These are phyloP conservation scores for Arothron firmamentum DNA, from an alignment of 2,113 vertebrate species.

Conservation along the genomic window DNA sequence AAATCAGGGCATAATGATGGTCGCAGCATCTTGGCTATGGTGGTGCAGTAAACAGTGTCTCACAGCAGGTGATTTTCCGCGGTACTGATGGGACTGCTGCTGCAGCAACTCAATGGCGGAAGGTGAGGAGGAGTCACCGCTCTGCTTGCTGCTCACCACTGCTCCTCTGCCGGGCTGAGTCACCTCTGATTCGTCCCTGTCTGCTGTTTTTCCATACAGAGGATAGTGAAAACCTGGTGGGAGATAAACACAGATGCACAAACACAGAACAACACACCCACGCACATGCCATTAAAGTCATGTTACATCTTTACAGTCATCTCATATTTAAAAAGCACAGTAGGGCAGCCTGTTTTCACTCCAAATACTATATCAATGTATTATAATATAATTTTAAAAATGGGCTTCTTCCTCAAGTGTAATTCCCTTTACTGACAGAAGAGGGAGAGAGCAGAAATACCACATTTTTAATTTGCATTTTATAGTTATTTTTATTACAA, in stretches of 20 bases:
- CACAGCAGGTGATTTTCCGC: constrained; percentile 92
- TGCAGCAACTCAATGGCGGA: constrained; percentile 91
- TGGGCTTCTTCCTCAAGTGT: not conserved
- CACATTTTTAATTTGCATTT: not conserved
- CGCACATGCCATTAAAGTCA: not conserved
- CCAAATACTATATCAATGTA: too few species aligned
- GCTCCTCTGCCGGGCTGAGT: constrained; percentile 82
- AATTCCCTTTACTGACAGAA: not conserved
- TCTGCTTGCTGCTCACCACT: constrained; percentile 79
- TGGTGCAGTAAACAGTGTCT: constrained; percentile 48
- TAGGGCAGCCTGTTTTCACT: too few species aligned
- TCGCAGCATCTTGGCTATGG: not conserved
- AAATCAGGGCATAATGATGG: too few species aligned
- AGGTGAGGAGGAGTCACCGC: constrained; percentile 76
- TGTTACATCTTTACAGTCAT: too few species aligned
- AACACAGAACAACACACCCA: constrained; percentile 9
- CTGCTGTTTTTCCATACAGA: constrained; percentile 95
- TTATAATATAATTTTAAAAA: not conserved
- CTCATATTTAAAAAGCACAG: too few species aligned
- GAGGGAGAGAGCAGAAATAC: not conserved
- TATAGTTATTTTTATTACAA: too few species aligned
- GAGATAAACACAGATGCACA: constrained; percentile 1
- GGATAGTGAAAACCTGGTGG: constrained; percentile 92
- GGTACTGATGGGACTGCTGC: constrained; percentile 89
- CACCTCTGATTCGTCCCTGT: constrained; percentile 91